phyloP scores from a whole-genome alignment of 2,797 vertebrate genomes.

The Distichodus sexfasciatus region DNA sequence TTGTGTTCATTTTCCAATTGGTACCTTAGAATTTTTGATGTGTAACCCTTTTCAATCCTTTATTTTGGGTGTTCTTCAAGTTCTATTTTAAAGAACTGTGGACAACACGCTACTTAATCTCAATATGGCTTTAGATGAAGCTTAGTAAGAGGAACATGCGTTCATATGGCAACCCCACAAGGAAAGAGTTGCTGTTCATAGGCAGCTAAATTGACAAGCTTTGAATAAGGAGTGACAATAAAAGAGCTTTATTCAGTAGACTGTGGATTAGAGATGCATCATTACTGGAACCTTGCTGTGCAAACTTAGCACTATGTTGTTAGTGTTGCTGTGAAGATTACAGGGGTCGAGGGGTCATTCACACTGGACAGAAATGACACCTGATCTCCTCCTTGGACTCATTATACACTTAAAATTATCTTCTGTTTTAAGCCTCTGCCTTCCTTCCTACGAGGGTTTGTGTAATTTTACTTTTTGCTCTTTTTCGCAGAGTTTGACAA shows the following conservation, averaged over 20 bases:
- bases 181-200: not conserved
- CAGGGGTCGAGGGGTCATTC: constrained; percentile 9
- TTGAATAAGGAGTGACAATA: constrained; percentile 28
- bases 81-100: not conserved
- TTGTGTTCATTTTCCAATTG: too few species aligned
- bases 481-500: constrained; percentile 75
- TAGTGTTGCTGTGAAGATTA: constrained; percentile 29
- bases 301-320: constrained; percentile 13
- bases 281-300: constrained; percentile 36
- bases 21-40: too few species aligned
- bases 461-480: not conserved
- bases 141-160: not conserved
- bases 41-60: constrained; percentile 3
- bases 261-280: constrained; percentile 33
- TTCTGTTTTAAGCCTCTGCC: not conserved
- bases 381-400: not conserved
- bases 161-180: not conserved
- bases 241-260: constrained; percentile 47
- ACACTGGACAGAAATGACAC: constrained; percentile 14
- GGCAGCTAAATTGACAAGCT: not conserved
- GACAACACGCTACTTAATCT: not conserved
- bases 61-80: not conserved
- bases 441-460: not conserved
- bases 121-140: not conserved
- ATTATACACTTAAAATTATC: constrained; percentile 15